phyloP scores from a whole-genome alignment of 1,140 invertebrate genomes.

The Euborellia annulipes region DNA sequence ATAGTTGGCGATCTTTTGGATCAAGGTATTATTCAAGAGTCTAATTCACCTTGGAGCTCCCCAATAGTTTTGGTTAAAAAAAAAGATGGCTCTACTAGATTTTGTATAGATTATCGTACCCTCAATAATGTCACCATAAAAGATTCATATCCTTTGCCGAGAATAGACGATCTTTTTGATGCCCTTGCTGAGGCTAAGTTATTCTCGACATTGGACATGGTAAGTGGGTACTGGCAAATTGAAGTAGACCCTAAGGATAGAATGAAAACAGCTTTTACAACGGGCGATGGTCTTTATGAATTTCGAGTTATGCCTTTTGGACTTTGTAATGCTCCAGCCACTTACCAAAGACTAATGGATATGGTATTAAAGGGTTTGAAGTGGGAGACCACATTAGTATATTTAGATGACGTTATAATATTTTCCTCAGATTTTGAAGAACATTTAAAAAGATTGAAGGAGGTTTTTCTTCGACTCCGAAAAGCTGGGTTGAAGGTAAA shows the following conservation, averaged over 20 bases:
- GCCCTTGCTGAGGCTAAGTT: constrained; percentile 18
- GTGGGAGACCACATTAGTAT: constrained; percentile 25
- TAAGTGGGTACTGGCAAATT: constrained; percentile 24
- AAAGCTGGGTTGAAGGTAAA: too few species aligned
- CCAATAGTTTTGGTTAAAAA: too few species aligned
- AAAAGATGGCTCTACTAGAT: too few species aligned
- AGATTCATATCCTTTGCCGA: constrained; percentile 32
- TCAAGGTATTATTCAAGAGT: too few species aligned
- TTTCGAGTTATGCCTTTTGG: constrained; percentile 26
- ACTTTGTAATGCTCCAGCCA: constrained; percentile 26
- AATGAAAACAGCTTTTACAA: constrained; percentile 26
- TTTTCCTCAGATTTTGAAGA: too few species aligned
- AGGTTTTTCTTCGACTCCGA: too few species aligned
- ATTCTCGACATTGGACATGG: constrained; percentile 28
- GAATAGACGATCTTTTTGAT: constrained; percentile 27
- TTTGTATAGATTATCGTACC: constrained; percentile 27
- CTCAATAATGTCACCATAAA: constrained; percentile 15
- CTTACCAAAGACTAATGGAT: constrained; percentile 29
- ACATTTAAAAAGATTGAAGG: too few species aligned
- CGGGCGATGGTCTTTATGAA: constrained; percentile 23
- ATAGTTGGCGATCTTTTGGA: too few species aligned
- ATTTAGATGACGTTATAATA: constrained; percentile 31
- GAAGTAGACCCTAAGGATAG: constrained; percentile 17
- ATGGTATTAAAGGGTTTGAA: constrained; percentile 15
- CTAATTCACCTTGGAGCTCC: too few species aligned